Base-by-base conservation (phyloP, 1,140 invertebrate species). In the Probaryconus sp. region DNA sequence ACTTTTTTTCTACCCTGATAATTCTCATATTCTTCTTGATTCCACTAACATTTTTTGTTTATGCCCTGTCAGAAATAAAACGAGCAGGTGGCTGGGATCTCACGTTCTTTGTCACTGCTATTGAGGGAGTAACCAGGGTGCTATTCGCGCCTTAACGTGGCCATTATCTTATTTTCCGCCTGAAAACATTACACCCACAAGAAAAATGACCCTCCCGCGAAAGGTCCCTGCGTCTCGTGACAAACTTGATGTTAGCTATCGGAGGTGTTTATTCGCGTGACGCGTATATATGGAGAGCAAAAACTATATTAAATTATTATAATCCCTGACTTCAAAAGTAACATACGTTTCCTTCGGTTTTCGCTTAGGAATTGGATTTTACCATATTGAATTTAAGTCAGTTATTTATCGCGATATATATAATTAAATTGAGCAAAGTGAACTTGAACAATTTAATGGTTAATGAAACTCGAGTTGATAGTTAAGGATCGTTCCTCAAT, bases 121-220 rank as follows among this genome's bases (percentile, higher is more conserved):
- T 45, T 31, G 14, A 35, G 30, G 60, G 65, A 38, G 33, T 40
- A 47, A 56, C 48, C 55, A 72, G 69, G 64, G 73, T 78, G 78
- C 77, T 28, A 76, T 75, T 80, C 81, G 69, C 80, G 77, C 79
- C 82, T 77, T 81, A 77, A 68, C 76, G 55, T 65, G 76, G 79
- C 84, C 84, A 87, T 88, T 88, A 88, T 87, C 85, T 88, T 83
- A 84, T 88, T 88, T 88, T 85, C 85, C 86, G 85, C 84, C 60
- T 83, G 84, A 80, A 82, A 86, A 84, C 83, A 82, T 83, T 80
- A 78, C 81, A 82, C 77, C 79, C 81, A 81, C 81, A 79, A 82
- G 83, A 85, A 86, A 85, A 87, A 85, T 81, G 82, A 82, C 81
- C 71, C 83, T 76, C 61, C 37, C 78, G 77, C 68, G 63, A 58